Conservation (phyloP, 2,113 vertebrate species). For the Chunga burmeisteri region DNA sequence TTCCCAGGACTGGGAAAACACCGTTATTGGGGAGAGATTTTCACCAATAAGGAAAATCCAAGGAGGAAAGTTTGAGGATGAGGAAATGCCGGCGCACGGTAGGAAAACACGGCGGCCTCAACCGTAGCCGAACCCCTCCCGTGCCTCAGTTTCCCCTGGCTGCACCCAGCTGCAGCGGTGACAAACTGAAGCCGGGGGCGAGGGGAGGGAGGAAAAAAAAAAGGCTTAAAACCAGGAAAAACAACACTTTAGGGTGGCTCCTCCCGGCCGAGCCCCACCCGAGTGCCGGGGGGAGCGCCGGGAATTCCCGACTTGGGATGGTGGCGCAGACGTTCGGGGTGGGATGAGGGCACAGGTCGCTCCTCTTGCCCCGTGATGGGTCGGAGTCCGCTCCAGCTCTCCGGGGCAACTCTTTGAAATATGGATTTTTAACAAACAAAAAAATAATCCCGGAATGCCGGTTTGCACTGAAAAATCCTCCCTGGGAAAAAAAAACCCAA, state of each 20-base stretch:
- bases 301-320: not conserved
- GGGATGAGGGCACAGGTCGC: not conserved
- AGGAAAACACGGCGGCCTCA: not conserved
- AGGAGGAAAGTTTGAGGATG: not conserved
- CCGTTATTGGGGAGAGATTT: not conserved
- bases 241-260: not conserved
- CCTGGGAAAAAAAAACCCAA: too few species aligned
- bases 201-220: not conserved
- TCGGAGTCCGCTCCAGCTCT: not conserved
- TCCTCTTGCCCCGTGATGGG: fast-evolving
- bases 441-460: not conserved
- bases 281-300: not conserved
- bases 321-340: too few species aligned
- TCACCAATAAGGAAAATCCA: not conserved
- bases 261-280: not conserved
- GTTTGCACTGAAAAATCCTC: not conserved
- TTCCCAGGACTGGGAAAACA: not conserved
- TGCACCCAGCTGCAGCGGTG: too few species aligned
- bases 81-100: not conserved
- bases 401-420: not conserved
- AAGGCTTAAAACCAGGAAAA: not conserved
- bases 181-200: fast-evolving
- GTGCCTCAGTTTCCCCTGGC: not conserved
- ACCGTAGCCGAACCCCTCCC: not conserved
- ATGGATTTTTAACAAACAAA: not conserved